Evolutionary conservation across 2,113 vertebrate genomes (phyloP), one percentile per base, ranked within the genome.

Genomic region (Cromileptes altivelis): DNA sequence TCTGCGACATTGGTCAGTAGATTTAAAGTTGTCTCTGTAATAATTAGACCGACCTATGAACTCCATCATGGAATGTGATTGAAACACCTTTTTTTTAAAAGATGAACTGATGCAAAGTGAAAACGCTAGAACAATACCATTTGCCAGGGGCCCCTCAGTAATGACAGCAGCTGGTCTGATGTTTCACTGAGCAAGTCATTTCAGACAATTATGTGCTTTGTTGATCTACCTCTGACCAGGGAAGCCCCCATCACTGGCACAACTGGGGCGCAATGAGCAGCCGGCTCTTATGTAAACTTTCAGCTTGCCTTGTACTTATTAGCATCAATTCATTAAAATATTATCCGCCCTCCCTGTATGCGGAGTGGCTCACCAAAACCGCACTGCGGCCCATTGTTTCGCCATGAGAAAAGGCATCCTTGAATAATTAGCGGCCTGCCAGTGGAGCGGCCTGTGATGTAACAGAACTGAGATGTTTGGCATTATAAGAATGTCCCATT

Each of bases 401-500:
- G 42, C 78, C 92, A 94, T 93, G 94, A 93, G 93, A 94, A 94
- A 94, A 93, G 89, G 90, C 91, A 88, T 91, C 93, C 88, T 91
- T 91, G 92, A 94, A 93, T 95, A 94, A 95, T 95, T 94, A 93
- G 86, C 77, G 85, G 85, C 78, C 89, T 78, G 87, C 84, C 87
- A 92, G 88, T 69, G 67, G 84, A 64, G 85, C 53, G 70, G 88
- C 85, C 87, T 91, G 87, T 95, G 95, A 95, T 94, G 94, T 93
- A 95, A 95, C 93, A 88, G 78, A 93, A 93, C 88, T 77, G 93
- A 92, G 94, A 95, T 94, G 94, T 93, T 93, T 94, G 95, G 91
- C 91, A 95, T 95, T 93, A 94, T 94, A 94, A 94, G 94, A 95
- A 93, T 95, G 94, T 91, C 92, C 94, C 87, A 92, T 94, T 94